Evolutionary conservation across 2,797 vertebrate genomes (phyloP).

Genomic region (Sylvilagus floridanus): DNA sequence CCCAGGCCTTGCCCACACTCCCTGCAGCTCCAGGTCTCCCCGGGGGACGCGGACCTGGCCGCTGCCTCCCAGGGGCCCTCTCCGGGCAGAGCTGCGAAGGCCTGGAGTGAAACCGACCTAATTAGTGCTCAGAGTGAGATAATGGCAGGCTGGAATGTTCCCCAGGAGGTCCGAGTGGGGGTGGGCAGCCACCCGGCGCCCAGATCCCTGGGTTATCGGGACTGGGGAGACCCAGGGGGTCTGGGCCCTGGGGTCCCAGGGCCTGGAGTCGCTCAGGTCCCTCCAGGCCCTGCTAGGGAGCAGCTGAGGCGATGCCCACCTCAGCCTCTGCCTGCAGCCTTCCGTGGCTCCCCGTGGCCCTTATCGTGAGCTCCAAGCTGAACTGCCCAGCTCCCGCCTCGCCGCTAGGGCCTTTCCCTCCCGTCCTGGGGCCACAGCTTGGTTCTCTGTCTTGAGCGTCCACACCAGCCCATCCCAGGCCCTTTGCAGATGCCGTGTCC

Average conservation of each 20-base stretch:
- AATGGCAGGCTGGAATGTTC: conserved; percentile 74
- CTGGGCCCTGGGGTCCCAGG: neutral
- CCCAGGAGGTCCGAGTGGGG: conserved; percentile 57
- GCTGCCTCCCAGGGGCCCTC: conserved; percentile 44
- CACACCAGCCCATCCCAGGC: neutral
- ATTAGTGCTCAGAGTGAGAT: conserved; percentile 58
- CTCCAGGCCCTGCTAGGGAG: neutral
- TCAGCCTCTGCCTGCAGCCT: neutral
- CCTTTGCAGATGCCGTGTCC: neutral
- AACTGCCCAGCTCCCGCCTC: neutral
- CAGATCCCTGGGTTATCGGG: neutral
- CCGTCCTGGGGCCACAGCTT: neutral
- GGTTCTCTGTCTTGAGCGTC: neutral
- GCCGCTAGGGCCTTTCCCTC: neutral
- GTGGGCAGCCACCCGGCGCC: neutral
- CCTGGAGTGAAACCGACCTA: conserved; percentile 46
- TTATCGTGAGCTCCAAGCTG: neutral
- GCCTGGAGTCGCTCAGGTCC: neutral
- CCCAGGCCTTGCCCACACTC: neutral
- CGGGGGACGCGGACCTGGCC: neutral
- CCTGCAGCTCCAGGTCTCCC: neutral
- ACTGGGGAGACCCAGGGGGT: neutral
- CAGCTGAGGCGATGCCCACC: neutral
- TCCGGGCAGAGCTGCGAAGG: neutral
- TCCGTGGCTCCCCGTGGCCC: neutral